phyloP scores from a whole-genome alignment of 2,888 invertebrate genomes.

The Lasioglossum vierecki region DNA sequence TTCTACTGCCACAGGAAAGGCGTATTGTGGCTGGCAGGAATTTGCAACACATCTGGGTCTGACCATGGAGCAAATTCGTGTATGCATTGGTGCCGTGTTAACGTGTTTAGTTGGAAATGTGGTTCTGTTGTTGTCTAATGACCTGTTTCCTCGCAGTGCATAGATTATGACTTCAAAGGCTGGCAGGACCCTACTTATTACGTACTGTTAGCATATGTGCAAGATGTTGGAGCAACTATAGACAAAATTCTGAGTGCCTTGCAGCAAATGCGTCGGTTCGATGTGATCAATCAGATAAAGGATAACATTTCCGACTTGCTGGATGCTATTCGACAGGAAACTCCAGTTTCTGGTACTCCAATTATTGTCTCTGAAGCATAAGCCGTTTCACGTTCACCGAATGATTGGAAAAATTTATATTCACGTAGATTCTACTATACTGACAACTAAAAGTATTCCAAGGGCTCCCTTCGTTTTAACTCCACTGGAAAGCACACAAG shows the following conservation, averaged over 20 bases:
- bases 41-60: slow-evolving; percentile 77
- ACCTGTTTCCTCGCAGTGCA: slow-evolving; percentile 77
- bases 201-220: slow-evolving; percentile 85
- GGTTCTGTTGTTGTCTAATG: not conserved
- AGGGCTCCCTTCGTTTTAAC: slow-evolving; percentile 75
- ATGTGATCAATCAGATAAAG: slow-evolving; percentile 85
- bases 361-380: not conserved
- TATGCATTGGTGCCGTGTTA: slow-evolving; percentile 46
- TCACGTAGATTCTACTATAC: slow-evolving; percentile 49
- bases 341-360: slow-evolving; percentile 26
- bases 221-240: slow-evolving; percentile 85
- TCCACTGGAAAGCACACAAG: slow-evolving; percentile 42
- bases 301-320: slow-evolving; percentile 79
- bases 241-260: slow-evolving; percentile 85
- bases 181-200: slow-evolving; percentile 85
- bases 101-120: not conserved
- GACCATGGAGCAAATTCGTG: slow-evolving; percentile 78
- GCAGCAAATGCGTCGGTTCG: slow-evolving; percentile 85
- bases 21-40: slow-evolving; percentile 79
- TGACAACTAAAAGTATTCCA: slow-evolving; percentile 66
- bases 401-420: not conserved
- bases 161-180: slow-evolving; percentile 85
- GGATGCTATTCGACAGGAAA: slow-evolving; percentile 27
- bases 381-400: not conserved
- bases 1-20: slow-evolving; percentile 75